Conservation (phyloP, 1,140 invertebrate species). For the Neodiprion lecontei region DNA sequence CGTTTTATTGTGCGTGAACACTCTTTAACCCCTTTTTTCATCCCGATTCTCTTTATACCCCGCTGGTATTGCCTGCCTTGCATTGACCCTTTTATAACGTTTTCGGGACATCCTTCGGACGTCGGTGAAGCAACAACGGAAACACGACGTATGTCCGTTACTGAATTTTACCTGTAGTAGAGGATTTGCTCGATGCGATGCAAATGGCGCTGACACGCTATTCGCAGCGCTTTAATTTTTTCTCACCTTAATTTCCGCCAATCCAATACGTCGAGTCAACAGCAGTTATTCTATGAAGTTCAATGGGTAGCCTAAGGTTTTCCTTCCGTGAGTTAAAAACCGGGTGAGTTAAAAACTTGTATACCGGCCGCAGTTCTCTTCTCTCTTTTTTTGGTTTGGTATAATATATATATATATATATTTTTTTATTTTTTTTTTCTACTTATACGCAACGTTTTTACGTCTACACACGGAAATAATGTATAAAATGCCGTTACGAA, state of each 20-base stretch:
- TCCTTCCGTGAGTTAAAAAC: no score
- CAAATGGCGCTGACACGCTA: no score
- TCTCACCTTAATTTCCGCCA: no score
- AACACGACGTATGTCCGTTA: no score
- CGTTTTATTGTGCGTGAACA: conserved; percentile 1
- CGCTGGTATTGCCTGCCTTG: neutral
- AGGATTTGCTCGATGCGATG: no score
- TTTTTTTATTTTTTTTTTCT: neutral
- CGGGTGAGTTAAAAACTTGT: no score
- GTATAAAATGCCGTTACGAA: conserved; percentile 33
- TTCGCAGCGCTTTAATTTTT: no score
- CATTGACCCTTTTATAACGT: neutral
- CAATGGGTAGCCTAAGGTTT: no score
- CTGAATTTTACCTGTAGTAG: no score
- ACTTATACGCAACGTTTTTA: neutral
- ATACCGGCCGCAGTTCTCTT: neutral
- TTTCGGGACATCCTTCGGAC: neutral
- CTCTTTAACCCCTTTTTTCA: neutral
- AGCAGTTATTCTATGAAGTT: no score
- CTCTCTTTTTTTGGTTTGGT: neutral
- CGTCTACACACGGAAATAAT: neutral
- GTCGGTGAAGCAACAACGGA: neutral
- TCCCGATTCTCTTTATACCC: neutral
- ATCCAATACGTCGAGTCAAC: no score
- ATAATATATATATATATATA: neutral